Percentiles rank a stretch among this genome's conserved stretches.
Conservation (phyloP, 2,113 vertebrate species). For the Asarcornis scutulata region DNA sequence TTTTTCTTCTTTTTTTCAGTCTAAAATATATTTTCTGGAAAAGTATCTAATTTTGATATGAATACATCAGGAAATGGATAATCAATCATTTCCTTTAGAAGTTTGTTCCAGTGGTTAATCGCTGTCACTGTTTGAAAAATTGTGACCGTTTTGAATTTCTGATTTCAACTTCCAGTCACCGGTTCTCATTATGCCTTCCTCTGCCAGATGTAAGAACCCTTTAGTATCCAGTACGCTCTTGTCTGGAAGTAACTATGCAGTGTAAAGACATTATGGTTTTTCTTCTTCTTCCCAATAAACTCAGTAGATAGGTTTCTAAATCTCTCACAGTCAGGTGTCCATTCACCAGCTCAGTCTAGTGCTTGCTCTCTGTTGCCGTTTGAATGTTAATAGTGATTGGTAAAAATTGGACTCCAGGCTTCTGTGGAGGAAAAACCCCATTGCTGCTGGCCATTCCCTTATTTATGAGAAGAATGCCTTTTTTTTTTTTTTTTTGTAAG, state of each 20-base stretch:
- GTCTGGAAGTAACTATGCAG: background rate
- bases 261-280: slow-evolving; percentile 17
- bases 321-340: background rate
- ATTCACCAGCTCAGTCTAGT: background rate
- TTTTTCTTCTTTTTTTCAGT: slow-evolving; percentile 51
- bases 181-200: slow-evolving; percentile 66
- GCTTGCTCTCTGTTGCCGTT: background rate
- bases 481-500: background rate
- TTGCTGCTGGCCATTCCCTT: background rate
- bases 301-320: background rate
- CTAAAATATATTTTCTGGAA: slow-evolving; percentile 54
- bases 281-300: background rate
- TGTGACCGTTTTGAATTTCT: slow-evolving; percentile 68
- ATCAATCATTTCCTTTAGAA: slow-evolving; percentile 66
- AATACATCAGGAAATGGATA: slow-evolving; percentile 64
- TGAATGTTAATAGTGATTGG: background rate
- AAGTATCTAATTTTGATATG: slow-evolving; percentile 65
- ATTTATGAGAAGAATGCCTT: background rate
- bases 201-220: slow-evolving; percentile 69
- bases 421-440: background rate
- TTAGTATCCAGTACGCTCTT: slow-evolving; percentile 25
- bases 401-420: background rate
- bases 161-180: slow-evolving; percentile 69
- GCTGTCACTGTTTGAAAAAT: slow-evolving; percentile 60
- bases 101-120: slow-evolving; percentile 65